These are phyloP conservation scores for Clostera curtula DNA, from an alignment of 2,888 invertebrate species.

Conservation along the genomic window DNA sequence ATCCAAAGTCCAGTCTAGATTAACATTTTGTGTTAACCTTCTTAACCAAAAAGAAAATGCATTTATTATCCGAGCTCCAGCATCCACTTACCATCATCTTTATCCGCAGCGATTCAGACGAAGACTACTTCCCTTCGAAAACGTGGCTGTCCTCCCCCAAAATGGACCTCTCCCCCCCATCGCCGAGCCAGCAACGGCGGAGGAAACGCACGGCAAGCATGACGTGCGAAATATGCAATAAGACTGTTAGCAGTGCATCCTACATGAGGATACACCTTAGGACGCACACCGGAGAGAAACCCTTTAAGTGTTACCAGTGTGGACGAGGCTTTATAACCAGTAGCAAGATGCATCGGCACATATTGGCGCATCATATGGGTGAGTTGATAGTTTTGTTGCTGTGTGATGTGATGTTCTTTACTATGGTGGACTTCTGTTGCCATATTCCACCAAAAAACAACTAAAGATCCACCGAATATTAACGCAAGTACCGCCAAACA, in stretches of 20 bases:
- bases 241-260: slow-evolving; percentile 41
- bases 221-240: slow-evolving; percentile 43
- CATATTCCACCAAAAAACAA: too few species aligned
- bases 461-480: too few species aligned
- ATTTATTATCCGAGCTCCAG: too few species aligned
- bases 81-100: too few species aligned
- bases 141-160: slow-evolving; percentile 46
- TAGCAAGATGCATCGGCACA: slow-evolving; percentile 61
- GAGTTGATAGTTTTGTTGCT: too few species aligned
- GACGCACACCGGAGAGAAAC: slow-evolving; percentile 58
- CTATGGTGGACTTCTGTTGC: too few species aligned
- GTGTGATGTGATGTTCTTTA: too few species aligned
- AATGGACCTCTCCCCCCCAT: slow-evolving; percentile 13
- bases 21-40: too few species aligned
- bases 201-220: slow-evolving; percentile 10
- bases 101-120: slow-evolving; percentile 38
- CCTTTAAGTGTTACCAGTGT: slow-evolving; percentile 53
- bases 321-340: slow-evolving; percentile 52
- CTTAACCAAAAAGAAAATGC: too few species aligned
- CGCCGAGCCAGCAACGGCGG: slow-evolving; percentile 5
- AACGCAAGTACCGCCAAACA: too few species aligned
- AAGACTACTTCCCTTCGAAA: slow-evolving; percentile 57
- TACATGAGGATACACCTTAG: slow-evolving; percentile 55
- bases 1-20: too few species aligned
- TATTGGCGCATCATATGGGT: slow-evolving; percentile 40